Evolutionary conservation across 2,888 invertebrate genomes (phyloP).

Genomic region (Brassicogethes aeneus): DNA sequence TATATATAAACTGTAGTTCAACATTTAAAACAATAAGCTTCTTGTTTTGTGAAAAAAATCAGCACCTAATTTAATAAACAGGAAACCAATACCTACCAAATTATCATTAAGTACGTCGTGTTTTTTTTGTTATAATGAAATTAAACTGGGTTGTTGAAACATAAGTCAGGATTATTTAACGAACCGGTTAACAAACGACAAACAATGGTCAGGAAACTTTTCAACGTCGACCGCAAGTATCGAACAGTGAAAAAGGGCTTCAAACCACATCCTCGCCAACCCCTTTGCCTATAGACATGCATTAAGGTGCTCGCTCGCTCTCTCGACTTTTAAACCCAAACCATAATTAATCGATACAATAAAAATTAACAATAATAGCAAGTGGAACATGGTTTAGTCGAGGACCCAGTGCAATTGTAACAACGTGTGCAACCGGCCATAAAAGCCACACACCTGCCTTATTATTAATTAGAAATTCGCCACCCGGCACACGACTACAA

Average conservation of each 20-base stretch:
- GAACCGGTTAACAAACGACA: conserved; percentile 34
- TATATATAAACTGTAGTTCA: too few relatives aligned
- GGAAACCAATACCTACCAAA: too few relatives aligned
- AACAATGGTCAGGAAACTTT: conserved; percentile 34
- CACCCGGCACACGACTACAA: conserved; percentile 24
- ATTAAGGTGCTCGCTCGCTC: neutral
- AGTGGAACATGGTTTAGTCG: conserved; percentile 15
- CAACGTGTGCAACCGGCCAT: conserved; percentile 27
- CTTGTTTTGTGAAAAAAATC: too few relatives aligned
- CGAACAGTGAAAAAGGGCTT: conserved; percentile 30
- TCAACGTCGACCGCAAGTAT: conserved; percentile 28
- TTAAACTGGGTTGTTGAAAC: conserved; percentile 25
- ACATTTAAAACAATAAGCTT: too few relatives aligned
- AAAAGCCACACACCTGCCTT: conserved; percentile 28
- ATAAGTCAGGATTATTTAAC: conserved; percentile 31
- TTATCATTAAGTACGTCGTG: too few relatives aligned
- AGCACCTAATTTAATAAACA: too few relatives aligned
- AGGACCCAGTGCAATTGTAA: conserved; percentile 22
- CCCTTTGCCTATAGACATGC: conserved; percentile 4
- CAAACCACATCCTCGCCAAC: conserved; percentile 32
- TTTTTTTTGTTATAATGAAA: conserved; percentile 24
- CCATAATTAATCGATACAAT: conserved; percentile 21
- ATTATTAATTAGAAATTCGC: conserved; percentile 27
- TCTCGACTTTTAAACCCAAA: conserved; percentile 10
- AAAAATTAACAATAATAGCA: conserved; percentile 24